Evolutionary conservation across 2,797 vertebrate genomes (phyloP).

Genomic region (Pempheris klunzingeri): DNA sequence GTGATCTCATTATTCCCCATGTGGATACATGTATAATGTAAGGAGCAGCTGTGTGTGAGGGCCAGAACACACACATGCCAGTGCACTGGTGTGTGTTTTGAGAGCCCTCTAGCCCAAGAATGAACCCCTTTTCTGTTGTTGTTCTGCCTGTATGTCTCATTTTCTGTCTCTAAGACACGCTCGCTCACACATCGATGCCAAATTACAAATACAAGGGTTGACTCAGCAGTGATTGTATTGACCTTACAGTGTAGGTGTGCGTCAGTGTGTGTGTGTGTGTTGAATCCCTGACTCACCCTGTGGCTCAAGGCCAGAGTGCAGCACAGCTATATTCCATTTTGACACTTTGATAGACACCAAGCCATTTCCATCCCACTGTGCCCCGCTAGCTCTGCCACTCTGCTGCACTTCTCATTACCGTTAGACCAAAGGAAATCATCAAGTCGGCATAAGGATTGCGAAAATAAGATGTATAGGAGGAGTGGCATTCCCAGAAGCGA

Average conservation of each 20-base stretch:
- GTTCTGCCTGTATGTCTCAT: background rate
- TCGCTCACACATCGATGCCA: constrained; percentile 7
- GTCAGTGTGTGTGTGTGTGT: constrained; percentile 26
- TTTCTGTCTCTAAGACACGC: constrained; percentile 23
- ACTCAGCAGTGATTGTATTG: constrained; percentile 63
- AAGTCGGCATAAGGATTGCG: constrained; percentile 34
- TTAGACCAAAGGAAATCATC: constrained; percentile 57
- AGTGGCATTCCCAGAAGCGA: constrained; percentile 21
- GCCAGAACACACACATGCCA: constrained; percentile 9
- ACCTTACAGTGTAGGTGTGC: constrained; percentile 52
- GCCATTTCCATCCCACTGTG: constrained; percentile 71
- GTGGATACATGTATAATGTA: constrained; percentile 59
- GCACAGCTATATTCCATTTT: constrained; percentile 68
- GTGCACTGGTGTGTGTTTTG: constrained; percentile 15
- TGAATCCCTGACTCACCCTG: constrained; percentile 58
- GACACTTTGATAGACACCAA: constrained; percentile 75
- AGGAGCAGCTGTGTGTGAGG: constrained; percentile 41
- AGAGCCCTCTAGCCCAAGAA: constrained; percentile 35
- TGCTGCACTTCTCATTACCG: constrained; percentile 66
- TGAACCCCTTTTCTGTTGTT: constrained; percentile 37
- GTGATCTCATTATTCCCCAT: constrained; percentile 72
- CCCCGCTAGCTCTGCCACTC: constrained; percentile 60
- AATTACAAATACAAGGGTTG: constrained; percentile 38
- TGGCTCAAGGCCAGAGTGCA: constrained; percentile 70
- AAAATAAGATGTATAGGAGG: constrained; percentile 25